Evolutionary conservation across 2,797 vertebrate genomes (phyloP), one percentile per base, ranked within the genome.

Genomic region (Sebastes variabilis): DNA sequence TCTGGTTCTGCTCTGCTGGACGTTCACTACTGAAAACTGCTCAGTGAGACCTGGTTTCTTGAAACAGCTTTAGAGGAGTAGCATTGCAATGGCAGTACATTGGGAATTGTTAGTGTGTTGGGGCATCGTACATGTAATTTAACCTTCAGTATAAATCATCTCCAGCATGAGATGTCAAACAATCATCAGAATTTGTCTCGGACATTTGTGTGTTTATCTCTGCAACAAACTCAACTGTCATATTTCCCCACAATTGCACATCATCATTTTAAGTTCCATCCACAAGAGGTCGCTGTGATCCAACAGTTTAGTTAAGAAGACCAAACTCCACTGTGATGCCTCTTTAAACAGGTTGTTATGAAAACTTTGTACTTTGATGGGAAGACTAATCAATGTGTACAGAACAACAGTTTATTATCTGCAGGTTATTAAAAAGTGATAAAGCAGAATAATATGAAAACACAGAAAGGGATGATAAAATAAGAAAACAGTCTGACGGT

Each of bases 281-380:
- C 93, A 93, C 92, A 88, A 89, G 93, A 92, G 82, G 91, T 65
- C 81, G 14, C 88, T 91, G 60, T 88, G 66, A 77, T 79, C 60
- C 77, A 81, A 61, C 16, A 61, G 32, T 79, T 78, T 5, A 70
- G 18, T 20, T 38, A 14, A 56, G 12, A 36, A 81, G 30, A 18
- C 1, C 3, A 61, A 36, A 62, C 18, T 58, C 16, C 6, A 42
- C 20, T 18, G 2, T 46, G 11, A 79, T 59, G 72, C 29, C 7
- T 54, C 2, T 52, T 75, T 5, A 6, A 54, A 66, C 34, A 34
- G 3, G 4, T 75, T 73, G 9, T 65, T 30, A 49, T 68, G 58
- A 8, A 78, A 79, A 70, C 16, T 7, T 1, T 54, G 12, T 68
- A 5, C 58, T 66, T 73, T 58, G 30, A 11, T 38, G 8, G 11